Evolutionary conservation across 2,113 vertebrate genomes (phyloP), one percentile per base, ranked within the genome.

Genomic region (Periophthalmodon schlosseri): DNA sequence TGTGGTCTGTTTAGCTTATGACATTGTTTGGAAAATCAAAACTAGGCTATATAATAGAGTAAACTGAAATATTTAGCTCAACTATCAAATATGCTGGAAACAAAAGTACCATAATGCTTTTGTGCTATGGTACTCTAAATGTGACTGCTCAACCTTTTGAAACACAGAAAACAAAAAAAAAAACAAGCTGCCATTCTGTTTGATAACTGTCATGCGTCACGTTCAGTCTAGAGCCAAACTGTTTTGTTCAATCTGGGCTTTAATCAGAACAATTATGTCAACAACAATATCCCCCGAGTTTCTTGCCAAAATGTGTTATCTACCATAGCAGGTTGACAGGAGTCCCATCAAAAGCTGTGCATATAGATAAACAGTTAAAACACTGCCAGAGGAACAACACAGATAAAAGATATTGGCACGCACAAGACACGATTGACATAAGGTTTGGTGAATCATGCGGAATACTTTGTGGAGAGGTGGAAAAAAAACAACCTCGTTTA

Each of bases 261-360:
- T 64, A 64, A 65, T 33, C 0, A 49, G 63, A 47, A 49, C 56
- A 72, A 56, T 49, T 44, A 56, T 13, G 36, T 86, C 78, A 85
- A 76, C 73, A 86, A 69, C 47, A 65, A 65, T 69, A 71, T 36
- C 23, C 75, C 21, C 61, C 5, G 64, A 76, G 44, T 23, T 21
- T 72, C 2, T 69, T 76, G 77, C 81, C 84, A 87, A 74, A 70
- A 50, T 9, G 34, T 58, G 52, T 63, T 70, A 74, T 81, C 79
- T 71, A 69, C 79, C 69, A 76, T 79, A 75, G 47, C 64, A 16
- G 21, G 36, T 15, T 21, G 5, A 73, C 67, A 58, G 56, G 21
- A 63, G 81, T 84, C 84, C 84, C 83, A 81, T 80, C 70, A 84
- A 82, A 88, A 81, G 83, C 83, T 88, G 86, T 84, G 80, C 79